These are phyloP conservation scores for Lomographa bimaculata DNA, from an alignment of 2,888 invertebrate genomes.

Conservation along the genomic window DNA sequence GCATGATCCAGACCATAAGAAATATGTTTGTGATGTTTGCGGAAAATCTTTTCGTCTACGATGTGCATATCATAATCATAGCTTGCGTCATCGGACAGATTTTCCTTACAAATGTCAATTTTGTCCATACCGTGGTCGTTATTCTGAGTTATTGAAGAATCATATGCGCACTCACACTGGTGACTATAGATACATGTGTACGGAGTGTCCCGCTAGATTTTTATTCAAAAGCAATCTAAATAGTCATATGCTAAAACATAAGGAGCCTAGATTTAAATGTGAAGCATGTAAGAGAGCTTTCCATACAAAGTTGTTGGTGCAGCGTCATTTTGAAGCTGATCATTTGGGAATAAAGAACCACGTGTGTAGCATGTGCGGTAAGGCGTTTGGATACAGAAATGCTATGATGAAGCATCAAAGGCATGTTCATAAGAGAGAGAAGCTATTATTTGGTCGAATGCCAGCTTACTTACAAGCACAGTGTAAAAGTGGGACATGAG, in stretches of 20 bases:
- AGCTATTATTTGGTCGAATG: constrained; percentile 47
- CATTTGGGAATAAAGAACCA: constrained; percentile 62
- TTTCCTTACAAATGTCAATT: constrained; percentile 58
- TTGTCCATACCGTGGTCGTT: constrained; percentile 56
- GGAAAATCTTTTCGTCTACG: constrained; percentile 58
- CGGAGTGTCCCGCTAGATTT: constrained; percentile 60
- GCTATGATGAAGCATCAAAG: constrained; percentile 65
- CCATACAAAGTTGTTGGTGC: constrained; percentile 49
- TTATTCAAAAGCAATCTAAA: constrained; percentile 62
- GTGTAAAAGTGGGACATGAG: constrained; percentile 13
- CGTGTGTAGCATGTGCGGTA: constrained; percentile 60
- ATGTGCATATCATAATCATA: constrained; percentile 59
- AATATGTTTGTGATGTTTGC: constrained; percentile 61
- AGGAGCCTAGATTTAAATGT: constrained; percentile 56
- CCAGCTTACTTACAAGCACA: constrained; percentile 47
- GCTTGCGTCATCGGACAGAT: constrained; percentile 52
- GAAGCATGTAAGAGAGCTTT: constrained; percentile 57
- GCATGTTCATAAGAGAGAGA: constrained; percentile 60
- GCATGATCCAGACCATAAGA: constrained; percentile 58
- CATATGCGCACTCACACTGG: constrained; percentile 59
- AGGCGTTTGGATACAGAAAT: constrained; percentile 64
- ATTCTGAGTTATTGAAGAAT: constrained; percentile 52
- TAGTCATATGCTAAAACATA: constrained; percentile 57
- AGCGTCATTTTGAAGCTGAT: constrained; percentile 57
- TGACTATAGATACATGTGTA: constrained; percentile 60